These are phyloP conservation scores for Luehdorfia chinensis DNA, from an alignment of 1,140 invertebrate genomes.

Conservation along the genomic window DNA sequence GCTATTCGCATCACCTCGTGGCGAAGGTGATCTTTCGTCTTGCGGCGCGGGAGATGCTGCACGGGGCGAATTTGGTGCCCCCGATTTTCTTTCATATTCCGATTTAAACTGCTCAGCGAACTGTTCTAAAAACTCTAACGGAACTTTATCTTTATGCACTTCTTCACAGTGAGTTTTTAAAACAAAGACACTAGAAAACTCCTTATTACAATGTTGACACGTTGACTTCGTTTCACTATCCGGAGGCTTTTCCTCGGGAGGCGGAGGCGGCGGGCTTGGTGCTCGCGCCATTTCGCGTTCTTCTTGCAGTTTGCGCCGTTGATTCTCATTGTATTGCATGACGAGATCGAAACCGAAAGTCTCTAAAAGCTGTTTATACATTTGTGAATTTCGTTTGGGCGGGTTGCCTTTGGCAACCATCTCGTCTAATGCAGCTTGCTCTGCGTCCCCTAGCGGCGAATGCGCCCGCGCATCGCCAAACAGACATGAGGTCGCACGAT, in stretches of 20 bases:
- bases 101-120: slow-evolving; percentile 94
- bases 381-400: slow-evolving; percentile 86
- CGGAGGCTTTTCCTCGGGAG: slow-evolving; percentile 79
- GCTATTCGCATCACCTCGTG: slow-evolving; percentile 75
- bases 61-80: slow-evolving; percentile 81
- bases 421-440: slow-evolving; percentile 72
- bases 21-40: slow-evolving; percentile 74
- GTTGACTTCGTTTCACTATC: slow-evolving; percentile 83
- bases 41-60: slow-evolving; percentile 77
- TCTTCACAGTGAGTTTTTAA: slow-evolving; percentile 97
- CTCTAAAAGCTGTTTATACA: slow-evolving; percentile 94
- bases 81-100: slow-evolving; percentile 89
- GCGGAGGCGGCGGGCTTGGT: slow-evolving; percentile 78
- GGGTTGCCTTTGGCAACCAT: slow-evolving; percentile 74
- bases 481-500: slow-evolving; percentile 89
- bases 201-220: slow-evolving; percentile 94
- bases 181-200: slow-evolving; percentile 97
- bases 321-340: slow-evolving; percentile 97
- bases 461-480: slow-evolving; percentile 82
- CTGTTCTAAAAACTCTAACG: slow-evolving; percentile 91
- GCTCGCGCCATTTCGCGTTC: slow-evolving; percentile 75
- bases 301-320: slow-evolving; percentile 82
- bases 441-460: slow-evolving; percentile 75
- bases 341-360: slow-evolving; percentile 97
- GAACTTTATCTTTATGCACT: slow-evolving; percentile 94